Evolutionary conservation across 1,140 invertebrate genomes (phyloP), one percentile per base, ranked within the genome.

Genomic region (Lysiphlebus fabarum): DNA sequence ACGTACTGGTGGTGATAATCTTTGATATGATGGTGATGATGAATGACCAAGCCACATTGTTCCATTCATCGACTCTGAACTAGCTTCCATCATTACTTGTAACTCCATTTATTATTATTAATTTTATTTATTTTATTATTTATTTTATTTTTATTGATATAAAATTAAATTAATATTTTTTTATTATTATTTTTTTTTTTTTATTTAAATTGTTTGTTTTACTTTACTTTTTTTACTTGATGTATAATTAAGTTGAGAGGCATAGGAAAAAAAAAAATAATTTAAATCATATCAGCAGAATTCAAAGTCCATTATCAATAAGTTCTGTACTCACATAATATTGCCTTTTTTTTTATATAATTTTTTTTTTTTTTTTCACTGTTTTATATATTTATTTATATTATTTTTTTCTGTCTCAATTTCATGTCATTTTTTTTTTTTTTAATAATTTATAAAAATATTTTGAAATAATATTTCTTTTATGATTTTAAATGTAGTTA

Each of bases 71-170:
- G 69, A 67, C 60, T 71, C 76, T 53, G 72, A 63, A 38, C 67
- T 67, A n/a, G 67, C 47, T 53, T 76, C 74, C 74, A 76, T 74
- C 37, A 73, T 75, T 51, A 73, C 63, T 67, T 76, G 67, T 34
- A 74, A 66, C 64, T 76, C 74, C 73, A 76, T 75, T 70, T 65
- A 64, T 60, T 37, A 7, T 1, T 14, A 48, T 64, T n/a, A n/a
- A n/a, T n/a, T n/a, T 43, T 40, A 38, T 7, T 43, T 6, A n/a
- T 42, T 9, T 51, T 49, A n/a, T 50, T 58, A 41, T 12, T 14
- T 12, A 17, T 49, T 6, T 26, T 14, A 33, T 54, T 48, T n/a
- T n/a, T n/a, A n/a, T n/a, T n/a, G n/a, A n/a, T n/a, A n/a, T n/a
- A n/a, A n/a, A n/a, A 49, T 40, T 9, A 12, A 12, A 40, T 48